Evolutionary conservation across 92 coral and sea anemone genomes (phyloP).

Genomic region (Palythoa caribaeorum): DNA sequence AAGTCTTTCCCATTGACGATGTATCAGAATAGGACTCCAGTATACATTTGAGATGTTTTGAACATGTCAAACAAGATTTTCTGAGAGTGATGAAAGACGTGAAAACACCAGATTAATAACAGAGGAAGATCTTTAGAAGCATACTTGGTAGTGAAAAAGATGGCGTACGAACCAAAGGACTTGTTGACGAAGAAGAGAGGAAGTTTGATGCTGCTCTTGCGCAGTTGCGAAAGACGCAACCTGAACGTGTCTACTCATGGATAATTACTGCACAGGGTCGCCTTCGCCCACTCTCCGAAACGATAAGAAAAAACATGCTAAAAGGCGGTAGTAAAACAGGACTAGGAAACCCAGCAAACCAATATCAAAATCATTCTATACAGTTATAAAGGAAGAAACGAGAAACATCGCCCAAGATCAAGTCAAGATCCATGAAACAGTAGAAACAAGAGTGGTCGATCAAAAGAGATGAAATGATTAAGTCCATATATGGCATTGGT

Average conservation of each 20-base stretch:
- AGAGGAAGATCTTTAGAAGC: not conserved
- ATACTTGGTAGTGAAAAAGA: constrained; percentile 47
- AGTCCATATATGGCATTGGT: too few relatives aligned
- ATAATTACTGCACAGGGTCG: too few relatives aligned
- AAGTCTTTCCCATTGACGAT: constrained; percentile 8
- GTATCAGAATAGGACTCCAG: constrained; percentile 6
- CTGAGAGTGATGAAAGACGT: not conserved
- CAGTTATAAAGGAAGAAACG: too few relatives aligned
- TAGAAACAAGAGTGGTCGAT: too few relatives aligned
- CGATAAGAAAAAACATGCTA: not conserved
- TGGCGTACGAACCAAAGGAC: constrained; percentile 57
- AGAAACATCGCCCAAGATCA: too few relatives aligned
- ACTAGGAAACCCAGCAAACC: not conserved
- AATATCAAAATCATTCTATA: not conserved
- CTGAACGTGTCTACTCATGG: not conserved
- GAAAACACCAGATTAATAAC: not conserved
- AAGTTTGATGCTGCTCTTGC: not conserved
- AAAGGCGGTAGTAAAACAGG: not conserved
- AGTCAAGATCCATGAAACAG: too few relatives aligned
- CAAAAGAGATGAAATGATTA: too few relatives aligned
- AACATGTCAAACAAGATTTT: constrained; percentile 24
- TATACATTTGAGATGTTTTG: constrained; percentile 44
- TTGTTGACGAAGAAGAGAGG: constrained; percentile 44
- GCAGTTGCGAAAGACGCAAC: not conserved
- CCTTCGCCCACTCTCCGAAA: not conserved